Conservation (phyloP, 2,888 invertebrate genomes). For the Cheilosia urbana region DNA sequence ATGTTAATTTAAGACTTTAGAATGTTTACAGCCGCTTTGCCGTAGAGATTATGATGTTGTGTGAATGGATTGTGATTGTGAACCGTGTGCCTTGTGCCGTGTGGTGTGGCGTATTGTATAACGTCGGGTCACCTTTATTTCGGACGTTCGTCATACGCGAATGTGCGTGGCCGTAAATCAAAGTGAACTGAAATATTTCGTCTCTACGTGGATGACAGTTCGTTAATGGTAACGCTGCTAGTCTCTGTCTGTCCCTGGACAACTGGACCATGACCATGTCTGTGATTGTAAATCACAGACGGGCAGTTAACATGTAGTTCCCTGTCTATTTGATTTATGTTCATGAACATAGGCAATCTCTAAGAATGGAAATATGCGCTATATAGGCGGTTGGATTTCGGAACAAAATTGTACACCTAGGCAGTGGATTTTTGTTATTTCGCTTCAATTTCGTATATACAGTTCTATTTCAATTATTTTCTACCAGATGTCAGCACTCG, state of each 20-base stretch:
- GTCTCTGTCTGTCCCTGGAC: constrained; percentile 19
- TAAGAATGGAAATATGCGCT: constrained; percentile 16
- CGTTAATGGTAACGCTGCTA: constrained; percentile 59
- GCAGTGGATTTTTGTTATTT: too few relatives aligned
- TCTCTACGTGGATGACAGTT: constrained; percentile 58
- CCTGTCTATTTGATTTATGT: constrained; percentile 67
- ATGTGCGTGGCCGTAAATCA: constrained; percentile 72
- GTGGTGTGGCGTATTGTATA: constrained; percentile 45
- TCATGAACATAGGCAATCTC: constrained; percentile 35
- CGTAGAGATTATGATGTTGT: constrained; percentile 18
- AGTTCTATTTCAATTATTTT: too few relatives aligned
- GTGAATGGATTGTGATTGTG: constrained; percentile 24
- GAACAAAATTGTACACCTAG: neutral
- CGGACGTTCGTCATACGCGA: constrained; percentile 65
- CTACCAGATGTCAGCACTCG: too few relatives aligned
- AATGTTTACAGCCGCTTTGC: constrained; percentile 5
- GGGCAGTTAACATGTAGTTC: constrained; percentile 67
- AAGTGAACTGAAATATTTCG: constrained; percentile 57
- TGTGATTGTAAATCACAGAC: constrained; percentile 71
- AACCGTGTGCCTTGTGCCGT: too few relatives aligned
- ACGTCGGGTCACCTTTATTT: constrained; percentile 56
- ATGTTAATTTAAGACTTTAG: constrained; percentile 38
- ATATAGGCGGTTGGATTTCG: constrained; percentile 1
- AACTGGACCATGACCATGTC: constrained; percentile 87
- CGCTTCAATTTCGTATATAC: too few relatives aligned